Conservation (phyloP, 2,888 invertebrate genomes). For the Cheilosia scutellata region DNA sequence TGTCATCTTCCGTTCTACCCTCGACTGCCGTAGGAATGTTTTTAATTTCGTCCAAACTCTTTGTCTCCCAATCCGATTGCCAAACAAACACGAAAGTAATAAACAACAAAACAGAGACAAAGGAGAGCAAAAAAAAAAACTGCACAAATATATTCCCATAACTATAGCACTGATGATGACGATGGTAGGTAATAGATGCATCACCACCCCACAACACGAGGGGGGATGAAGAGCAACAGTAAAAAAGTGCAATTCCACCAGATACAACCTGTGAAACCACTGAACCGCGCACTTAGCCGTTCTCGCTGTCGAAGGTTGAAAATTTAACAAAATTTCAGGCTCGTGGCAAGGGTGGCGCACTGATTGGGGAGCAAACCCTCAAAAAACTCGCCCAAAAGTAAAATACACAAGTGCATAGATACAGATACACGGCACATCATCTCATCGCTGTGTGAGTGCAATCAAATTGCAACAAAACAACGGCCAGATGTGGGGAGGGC, state of each 20-base stretch:
- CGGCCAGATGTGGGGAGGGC: background rate
- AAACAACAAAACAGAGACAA: constrained; percentile 13
- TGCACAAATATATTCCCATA: constrained; percentile 10
- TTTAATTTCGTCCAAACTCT: constrained; percentile 52
- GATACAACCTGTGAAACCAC: constrained; percentile 62
- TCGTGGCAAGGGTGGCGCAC: constrained; percentile 8
- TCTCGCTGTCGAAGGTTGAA: constrained; percentile 33
- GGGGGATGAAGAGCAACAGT: background rate
- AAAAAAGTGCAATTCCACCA: constrained; percentile 35
- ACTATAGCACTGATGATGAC: constrained; percentile 29
- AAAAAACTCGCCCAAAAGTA: constrained; percentile 18
- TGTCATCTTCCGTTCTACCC: background rate
- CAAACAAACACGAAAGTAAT: constrained; percentile 49
- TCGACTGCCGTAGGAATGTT: constrained; percentile 11
- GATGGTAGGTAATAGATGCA: constrained; percentile 49
- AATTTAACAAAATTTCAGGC: constrained; percentile 18
- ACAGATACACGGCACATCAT: background rate
- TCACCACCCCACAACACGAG: background rate
- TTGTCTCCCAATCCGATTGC: constrained; percentile 49
- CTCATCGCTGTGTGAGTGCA: constrained; percentile 41
- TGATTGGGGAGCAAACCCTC: constrained; percentile 17
- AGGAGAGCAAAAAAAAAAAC: background rate
- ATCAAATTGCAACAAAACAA: constrained; percentile 23
- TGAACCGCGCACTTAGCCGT: constrained; percentile 57
- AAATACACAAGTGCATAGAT: background rate